Evolutionary conservation across 1,140 invertebrate genomes (phyloP), one percentile per base, ranked within the genome.

Genomic region (Anoplolepis gracilipes): DNA sequence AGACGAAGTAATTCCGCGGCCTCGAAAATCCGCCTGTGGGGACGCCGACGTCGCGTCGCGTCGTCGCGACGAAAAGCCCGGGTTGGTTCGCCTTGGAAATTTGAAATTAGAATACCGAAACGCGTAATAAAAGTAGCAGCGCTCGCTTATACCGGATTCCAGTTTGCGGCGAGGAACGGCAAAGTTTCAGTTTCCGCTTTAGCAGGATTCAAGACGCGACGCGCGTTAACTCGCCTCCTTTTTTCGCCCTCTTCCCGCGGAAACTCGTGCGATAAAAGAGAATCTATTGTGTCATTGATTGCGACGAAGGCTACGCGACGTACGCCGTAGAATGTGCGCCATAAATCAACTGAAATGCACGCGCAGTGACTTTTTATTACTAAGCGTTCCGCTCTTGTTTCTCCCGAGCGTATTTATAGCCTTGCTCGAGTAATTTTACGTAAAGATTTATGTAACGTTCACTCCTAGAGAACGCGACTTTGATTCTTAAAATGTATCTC

Each of bases 271-370:
- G 77, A 81, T 81, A 81, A 81, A 81, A 28, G 77, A 69, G 49
- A 55, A 70, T 81, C 64, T 70, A 81, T 81, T 81, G 64, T 81
- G 77, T 65, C 69, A 81, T 81, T 81, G 77, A 81, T 81, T 70
- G 77, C 77, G 55, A 70, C 64, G 77, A 65, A 67, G 62, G 22
- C 64, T 79, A 55, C 42, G 77, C 69, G 77, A 81, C 64, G 77
- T 25, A 70, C 25, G 46, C 33, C 42, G 25, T 69, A 81, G 77
- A 81, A 81, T 81, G 77, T 28, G 64, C 64, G 22, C 77, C 64
- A 70, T 49, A 70, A 81, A 81, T 81, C 77, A 81, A 33, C 22
- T 57, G 77, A 70, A 55, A 53, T 16, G 46, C 64, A 33, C 30
- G 77, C 30, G 33, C 77, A 49, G 46, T 70, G 77, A 70, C 77